Percentiles rank a stretch among this genome's conserved stretches.
phyloP scores from a whole-genome alignment of 2,888 invertebrate genomes.

The Punctoribates punctum region DNA sequence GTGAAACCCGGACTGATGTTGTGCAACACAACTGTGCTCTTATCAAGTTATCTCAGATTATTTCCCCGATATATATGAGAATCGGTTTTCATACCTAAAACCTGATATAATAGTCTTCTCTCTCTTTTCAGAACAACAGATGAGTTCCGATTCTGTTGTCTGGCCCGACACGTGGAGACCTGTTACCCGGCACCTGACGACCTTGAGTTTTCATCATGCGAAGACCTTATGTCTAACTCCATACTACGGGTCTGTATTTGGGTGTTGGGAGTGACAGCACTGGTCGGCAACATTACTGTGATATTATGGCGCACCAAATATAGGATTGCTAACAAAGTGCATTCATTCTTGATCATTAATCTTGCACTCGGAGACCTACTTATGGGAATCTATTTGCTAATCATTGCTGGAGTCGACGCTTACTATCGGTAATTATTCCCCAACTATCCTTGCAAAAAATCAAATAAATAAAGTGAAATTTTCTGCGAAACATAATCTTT shows the following conservation, averaged over 20 bases:
- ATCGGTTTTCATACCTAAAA: too few species aligned
- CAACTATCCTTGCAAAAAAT: too few species aligned
- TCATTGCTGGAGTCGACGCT: slow-evolving; percentile 53
- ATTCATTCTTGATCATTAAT: slow-evolving; percentile 55
- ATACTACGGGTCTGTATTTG: slow-evolving; percentile 55
- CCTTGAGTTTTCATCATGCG: slow-evolving; percentile 54
- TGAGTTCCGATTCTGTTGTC: slow-evolving; percentile 55
- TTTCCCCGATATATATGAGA: too few species aligned
- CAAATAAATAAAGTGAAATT: too few species aligned
- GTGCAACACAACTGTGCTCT: too few species aligned
- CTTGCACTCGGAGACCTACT: slow-evolving; percentile 54
- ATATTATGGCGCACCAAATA: slow-evolving; percentile 54
- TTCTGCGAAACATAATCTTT: too few species aligned
- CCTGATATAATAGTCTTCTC: background rate
- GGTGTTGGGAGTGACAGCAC: slow-evolving; percentile 53
- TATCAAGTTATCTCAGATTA: too few species aligned
- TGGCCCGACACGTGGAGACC: slow-evolving; percentile 51
- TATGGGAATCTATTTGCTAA: slow-evolving; percentile 54
- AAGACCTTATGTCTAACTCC: slow-evolving; percentile 55
- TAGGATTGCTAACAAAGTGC: slow-evolving; percentile 53
- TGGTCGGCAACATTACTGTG: slow-evolving; percentile 54
- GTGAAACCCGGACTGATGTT: too few species aligned
- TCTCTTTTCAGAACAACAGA: slow-evolving; percentile 52
- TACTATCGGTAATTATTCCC: slow-evolving; percentile 44
- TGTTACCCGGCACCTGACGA: slow-evolving; percentile 53